Percentiles rank a stretch among this genome's conserved stretches.
These are phyloP conservation scores for Euplexia lucipara DNA, from an alignment of 2,888 invertebrate genomes.

Conservation along the genomic window DNA sequence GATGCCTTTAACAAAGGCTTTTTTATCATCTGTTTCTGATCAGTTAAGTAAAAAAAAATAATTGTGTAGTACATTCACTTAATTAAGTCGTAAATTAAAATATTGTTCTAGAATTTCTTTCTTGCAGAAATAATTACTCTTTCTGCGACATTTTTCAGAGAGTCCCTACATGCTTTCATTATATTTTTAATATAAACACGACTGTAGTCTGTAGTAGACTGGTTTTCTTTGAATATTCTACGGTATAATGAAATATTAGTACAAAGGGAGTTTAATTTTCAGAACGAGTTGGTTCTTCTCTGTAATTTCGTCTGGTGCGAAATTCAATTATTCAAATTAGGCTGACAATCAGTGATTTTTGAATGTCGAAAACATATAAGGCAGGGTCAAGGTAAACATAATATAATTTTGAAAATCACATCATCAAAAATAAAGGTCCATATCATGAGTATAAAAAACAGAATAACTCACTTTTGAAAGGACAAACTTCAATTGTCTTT, in stretches of 20 bases:
- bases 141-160: constrained; percentile 41
- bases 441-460: constrained; percentile 12
- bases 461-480: constrained; percentile 2
- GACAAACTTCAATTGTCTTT: constrained; percentile 20
- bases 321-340: too few relatives aligned
- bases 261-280: neutral
- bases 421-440: neutral
- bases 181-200: constrained; percentile 36
- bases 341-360: too few relatives aligned
- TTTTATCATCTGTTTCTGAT: too few relatives aligned
- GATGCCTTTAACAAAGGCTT: too few relatives aligned
- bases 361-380: too few relatives aligned
- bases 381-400: too few relatives aligned
- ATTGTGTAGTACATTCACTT: constrained; percentile 14
- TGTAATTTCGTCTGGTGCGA: neutral
- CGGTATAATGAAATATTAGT: constrained; percentile 9
- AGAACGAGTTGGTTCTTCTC: neutral
- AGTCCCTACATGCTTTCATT: constrained; percentile 10
- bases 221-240: constrained; percentile 13
- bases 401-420: too few relatives aligned
- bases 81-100: constrained; percentile 45
- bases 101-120: constrained; percentile 30
- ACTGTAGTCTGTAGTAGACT: neutral
- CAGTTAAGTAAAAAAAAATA: constrained; percentile 1
- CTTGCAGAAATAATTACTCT: constrained; percentile 29